Evolutionary conservation across 2,113 vertebrate species (phyloP).

Genomic region (Thunnus thynnus): DNA sequence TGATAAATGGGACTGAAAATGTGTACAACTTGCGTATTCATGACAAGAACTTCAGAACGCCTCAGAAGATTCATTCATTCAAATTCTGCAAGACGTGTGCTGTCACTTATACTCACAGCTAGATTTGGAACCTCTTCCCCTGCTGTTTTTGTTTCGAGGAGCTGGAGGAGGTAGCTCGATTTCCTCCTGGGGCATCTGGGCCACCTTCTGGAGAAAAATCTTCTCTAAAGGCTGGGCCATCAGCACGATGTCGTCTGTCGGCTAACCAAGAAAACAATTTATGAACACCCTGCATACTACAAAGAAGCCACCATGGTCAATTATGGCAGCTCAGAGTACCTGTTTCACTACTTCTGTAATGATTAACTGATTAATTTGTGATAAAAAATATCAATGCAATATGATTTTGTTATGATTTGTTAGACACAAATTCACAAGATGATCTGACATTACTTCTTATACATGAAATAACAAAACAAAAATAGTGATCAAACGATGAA

Average conservation of each 20-base stretch:
- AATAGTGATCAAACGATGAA: too few species aligned
- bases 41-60: neutral
- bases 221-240: slow-evolving; percentile 98
- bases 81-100: too few species aligned
- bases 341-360: neutral
- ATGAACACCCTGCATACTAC: neutral
- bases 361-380: neutral
- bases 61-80: too few species aligned
- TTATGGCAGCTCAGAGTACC: too few species aligned
- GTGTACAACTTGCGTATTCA: neutral
- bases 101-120: slow-evolving; percentile 75
- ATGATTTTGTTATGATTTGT: too few species aligned
- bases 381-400: neutral
- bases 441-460: neutral
- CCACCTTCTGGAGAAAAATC: slow-evolving; percentile 95
- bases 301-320: neutral
- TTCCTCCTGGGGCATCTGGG: slow-evolving; percentile 94
- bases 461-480: too few species aligned
- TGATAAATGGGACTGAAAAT: neutral
- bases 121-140: slow-evolving; percentile 88
- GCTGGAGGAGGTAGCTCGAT: slow-evolving; percentile 89
- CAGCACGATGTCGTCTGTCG: slow-evolving; percentile 94
- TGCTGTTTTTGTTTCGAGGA: slow-evolving; percentile 88
- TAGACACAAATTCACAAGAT: neutral
- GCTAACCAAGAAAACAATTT: slow-evolving; percentile 74